A percentile compares a stretch with the other conserved stretches of the same genome.
Conservation (phyloP, 2,888 invertebrate species). For the Dugesia japonica region DNA sequence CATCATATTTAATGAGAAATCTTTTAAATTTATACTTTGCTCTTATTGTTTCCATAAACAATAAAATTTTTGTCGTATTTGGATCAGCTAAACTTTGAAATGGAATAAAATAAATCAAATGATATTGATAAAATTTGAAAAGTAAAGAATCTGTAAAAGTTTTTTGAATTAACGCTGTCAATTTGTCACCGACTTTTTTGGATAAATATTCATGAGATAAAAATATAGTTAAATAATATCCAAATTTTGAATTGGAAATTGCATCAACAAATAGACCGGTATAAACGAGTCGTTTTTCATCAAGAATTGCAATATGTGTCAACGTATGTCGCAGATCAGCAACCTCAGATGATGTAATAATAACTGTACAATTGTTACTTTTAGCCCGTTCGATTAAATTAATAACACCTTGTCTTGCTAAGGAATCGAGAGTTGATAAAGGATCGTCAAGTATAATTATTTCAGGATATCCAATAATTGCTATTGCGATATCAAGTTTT, state of each 20-base stretch:
- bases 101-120: background rate
- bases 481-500: background rate
- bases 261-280: background rate
- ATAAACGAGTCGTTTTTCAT: background rate
- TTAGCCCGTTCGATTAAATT: background rate
- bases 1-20: background rate
- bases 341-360: background rate
- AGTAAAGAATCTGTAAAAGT: background rate
- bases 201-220: background rate
- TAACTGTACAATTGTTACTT: background rate
- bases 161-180: background rate
- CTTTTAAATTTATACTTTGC: background rate
- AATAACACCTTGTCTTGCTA: background rate
- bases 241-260: background rate
- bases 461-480: background rate
- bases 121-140: background rate
- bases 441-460: conserved; percentile 10
- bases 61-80: background rate
- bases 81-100: conserved; percentile 10
- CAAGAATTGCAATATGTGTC: background rate
- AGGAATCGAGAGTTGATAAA: background rate
- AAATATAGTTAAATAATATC: background rate
- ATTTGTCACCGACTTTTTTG: background rate
- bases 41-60: conserved; percentile 7
- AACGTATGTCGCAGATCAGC: background rate